These are phyloP conservation scores for Stenurella melanura DNA, from an alignment of 2,888 invertebrate genomes.

Conservation along the genomic window DNA sequence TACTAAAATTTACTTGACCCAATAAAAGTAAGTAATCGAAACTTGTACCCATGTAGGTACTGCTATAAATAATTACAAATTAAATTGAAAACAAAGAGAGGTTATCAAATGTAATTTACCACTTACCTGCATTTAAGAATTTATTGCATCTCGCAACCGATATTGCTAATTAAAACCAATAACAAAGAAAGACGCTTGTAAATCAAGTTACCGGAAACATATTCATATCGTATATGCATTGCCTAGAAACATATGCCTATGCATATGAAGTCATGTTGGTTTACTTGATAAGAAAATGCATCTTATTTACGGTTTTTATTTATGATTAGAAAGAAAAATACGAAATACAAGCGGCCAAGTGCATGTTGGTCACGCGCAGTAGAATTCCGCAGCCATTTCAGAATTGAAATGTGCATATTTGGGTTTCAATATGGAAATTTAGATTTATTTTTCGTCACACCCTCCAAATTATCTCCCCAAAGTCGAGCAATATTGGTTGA, in stretches of 20 bases:
- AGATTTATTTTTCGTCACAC: too few species aligned
- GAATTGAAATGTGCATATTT: too few species aligned
- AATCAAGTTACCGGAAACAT: constrained; percentile 3
- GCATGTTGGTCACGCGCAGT: too few species aligned
- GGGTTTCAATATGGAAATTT: too few species aligned
- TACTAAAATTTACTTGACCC: too few species aligned
- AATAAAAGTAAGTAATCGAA: neutral
- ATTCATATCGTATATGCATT: neutral
- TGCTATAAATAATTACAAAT: constrained; percentile 13
- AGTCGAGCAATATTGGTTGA: too few species aligned
- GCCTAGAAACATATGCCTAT: too few species aligned
- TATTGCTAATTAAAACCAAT: constrained; percentile 21
- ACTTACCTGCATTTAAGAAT: constrained; percentile 24
- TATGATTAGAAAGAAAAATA: too few species aligned
- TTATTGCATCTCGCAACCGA: constrained; percentile 11
- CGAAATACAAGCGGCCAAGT: too few species aligned
- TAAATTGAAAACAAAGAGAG: constrained; percentile 22
- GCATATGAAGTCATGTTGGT: neutral
- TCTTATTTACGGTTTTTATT: neutral
- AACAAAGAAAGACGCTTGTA: constrained; percentile 6
- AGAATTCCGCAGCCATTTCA: too few species aligned
- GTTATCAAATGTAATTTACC: constrained; percentile 34
- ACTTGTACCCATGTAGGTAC: neutral
- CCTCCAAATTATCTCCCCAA: too few species aligned
- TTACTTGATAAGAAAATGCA: neutral